Evolutionary conservation across 2,113 vertebrate genomes (phyloP), one percentile per base, ranked within the genome.

Genomic region (Nannospalax galili): DNA sequence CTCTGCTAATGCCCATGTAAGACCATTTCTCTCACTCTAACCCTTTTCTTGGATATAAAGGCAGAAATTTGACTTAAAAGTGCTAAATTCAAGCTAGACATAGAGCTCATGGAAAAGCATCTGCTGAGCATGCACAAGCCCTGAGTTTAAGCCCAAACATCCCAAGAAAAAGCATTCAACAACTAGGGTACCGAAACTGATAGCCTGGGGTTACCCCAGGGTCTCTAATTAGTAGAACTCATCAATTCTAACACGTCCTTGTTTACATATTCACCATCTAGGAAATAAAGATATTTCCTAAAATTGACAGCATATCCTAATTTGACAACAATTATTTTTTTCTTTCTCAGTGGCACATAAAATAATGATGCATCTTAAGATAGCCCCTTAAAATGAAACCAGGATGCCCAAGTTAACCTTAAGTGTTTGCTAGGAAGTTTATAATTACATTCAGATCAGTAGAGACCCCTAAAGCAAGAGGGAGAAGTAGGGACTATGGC

Each of bases 281-380:
- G 75, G n/a, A 88, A 90, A 70, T n/a, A 87, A 62, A 72, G 78
- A 84, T 17, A n/a, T 48, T 65, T 95, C 86, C 70, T 24, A 78
- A 95, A 89, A 90, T 40, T 35, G 80, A 93, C 42, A 52, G 52
- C 7, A 3, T 12, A 67, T 48, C 75, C 84, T 16, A 58, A 40
- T 7, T 3, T 70, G 56, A 88, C 26, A 72, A 62, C 52, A 72
- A 17, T 10, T n/a, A n/a, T 24, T 67, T 72, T 72, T n/a, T 72
- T 37, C 56, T 52, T 52, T 52, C 48, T 52, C 48, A 52, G 48
- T 52, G 11, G 48, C 11, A 52, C 48, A 52, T 52, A 52, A 52
- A 52, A 52, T 52, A 52, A 80, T 3, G 11, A 7, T 75, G 20
- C 37, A 37, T 35, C 70, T 93, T 90, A 72, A 91, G 88, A 52